Conservation (phyloP, 2,888 invertebrate genomes). For the Rotaria macrura region DNA sequence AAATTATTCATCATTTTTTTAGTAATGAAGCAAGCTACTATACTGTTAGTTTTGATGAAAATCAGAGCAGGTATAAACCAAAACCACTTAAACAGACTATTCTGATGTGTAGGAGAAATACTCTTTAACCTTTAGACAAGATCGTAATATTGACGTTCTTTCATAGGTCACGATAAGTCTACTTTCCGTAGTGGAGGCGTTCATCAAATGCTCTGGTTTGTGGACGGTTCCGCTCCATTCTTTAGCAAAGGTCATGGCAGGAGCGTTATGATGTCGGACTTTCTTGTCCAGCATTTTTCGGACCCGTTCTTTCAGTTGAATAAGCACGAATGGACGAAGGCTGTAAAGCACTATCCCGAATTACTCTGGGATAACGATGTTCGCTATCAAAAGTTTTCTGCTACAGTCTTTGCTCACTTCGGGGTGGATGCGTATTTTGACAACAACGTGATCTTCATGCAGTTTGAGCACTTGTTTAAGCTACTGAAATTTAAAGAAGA, state of each 20-base stretch:
- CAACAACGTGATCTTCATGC: background rate
- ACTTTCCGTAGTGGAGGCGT: background rate
- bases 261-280: background rate
- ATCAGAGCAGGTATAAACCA: background rate
- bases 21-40: background rate
- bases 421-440: background rate
- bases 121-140: too few species aligned
- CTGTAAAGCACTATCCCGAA: background rate
- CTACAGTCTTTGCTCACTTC: background rate
- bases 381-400: background rate
- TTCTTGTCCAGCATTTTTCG: background rate
- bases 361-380: background rate
- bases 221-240: background rate
- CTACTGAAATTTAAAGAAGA: background rate
- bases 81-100: background rate
- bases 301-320: background rate
- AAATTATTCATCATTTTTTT: background rate
- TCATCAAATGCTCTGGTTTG: background rate
- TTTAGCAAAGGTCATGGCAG: background rate
- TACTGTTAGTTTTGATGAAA: background rate
- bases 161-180: background rate
- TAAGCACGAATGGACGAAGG: background rate
- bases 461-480: background rate
- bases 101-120: background rate
- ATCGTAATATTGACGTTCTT: background rate